Evolutionary conservation across 1,140 invertebrate genomes (phyloP), one percentile per base, ranked within the genome.

Genomic region (Macrobrachium nipponense): DNA sequence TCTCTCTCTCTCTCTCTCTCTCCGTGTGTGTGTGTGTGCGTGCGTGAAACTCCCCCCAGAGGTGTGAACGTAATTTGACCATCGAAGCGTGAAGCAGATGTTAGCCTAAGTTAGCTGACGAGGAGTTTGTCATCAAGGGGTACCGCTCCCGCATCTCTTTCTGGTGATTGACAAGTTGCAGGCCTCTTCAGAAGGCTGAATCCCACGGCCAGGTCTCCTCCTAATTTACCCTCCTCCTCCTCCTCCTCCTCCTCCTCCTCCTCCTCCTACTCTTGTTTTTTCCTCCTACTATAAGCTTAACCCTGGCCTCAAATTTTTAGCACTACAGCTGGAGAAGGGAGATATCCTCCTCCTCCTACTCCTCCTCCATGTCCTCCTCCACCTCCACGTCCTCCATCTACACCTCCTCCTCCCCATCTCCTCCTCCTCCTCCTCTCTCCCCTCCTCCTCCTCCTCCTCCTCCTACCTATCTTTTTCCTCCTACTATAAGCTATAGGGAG

Each of bases 1-100:
- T 51, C 44, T 51, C 44, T 51, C 44, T 51, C 44, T 51, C 44
- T 51, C 44, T 51, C 44, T 51, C 44, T 51, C 44, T 51, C 44
- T n/a, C n/a, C n/a, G n/a, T n/a, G n/a, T n/a, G n/a, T n/a, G n/a
- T n/a, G n/a, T n/a, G n/a, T n/a, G n/a, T n/a, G n/a, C n/a, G n/a
- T n/a, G n/a, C n/a, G n/a, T 51, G 27, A 2, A 36, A 36, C 27
- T 51, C 51, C 12, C 44, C 51, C 18, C 11, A 17, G 44, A 44
- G 36, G 72, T 17, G 68, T 73, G 72, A 73, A 51, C 36, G 12
- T 6, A 51, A 51, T 51, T 51, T 51, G 51, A 51, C 51, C 72
- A 59, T 20, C 73, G 59, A 15, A 76, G 20, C 59, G 73, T 17
- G 73, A 76, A 59, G 20, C 73, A 76, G n/a, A 76, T 76, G 73